phyloP scores from a whole-genome alignment of 2,888 invertebrate species.

The Mythimna impura region DNA sequence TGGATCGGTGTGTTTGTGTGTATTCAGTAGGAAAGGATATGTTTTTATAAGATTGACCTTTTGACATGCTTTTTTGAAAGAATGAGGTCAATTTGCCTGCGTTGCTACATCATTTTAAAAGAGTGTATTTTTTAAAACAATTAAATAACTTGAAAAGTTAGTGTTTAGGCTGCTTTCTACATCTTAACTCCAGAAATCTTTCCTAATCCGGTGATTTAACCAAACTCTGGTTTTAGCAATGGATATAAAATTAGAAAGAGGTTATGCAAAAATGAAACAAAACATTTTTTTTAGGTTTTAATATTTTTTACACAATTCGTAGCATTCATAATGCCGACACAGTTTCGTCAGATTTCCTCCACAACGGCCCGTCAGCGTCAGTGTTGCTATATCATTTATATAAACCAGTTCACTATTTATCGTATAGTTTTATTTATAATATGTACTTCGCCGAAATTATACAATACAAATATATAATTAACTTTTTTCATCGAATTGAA shows the following conservation, averaged over 20 bases:
- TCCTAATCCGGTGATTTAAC: too few species aligned
- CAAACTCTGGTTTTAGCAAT: neutral
- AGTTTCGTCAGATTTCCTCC: conserved; percentile 76
- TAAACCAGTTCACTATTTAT: conserved; percentile 80
- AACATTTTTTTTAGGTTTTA: conserved; percentile 89
- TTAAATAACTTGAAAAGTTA: too few species aligned
- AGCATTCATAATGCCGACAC: conserved; percentile 91
- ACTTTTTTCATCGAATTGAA: conserved; percentile 75
- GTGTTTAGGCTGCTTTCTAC: too few species aligned
- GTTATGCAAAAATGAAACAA: conserved; percentile 81
- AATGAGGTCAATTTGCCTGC: neutral
- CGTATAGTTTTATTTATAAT: conserved; percentile 74
- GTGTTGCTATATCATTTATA: conserved; percentile 73
- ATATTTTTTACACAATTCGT: conserved; percentile 91
- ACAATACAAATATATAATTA: conserved; percentile 88
- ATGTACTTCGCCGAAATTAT: conserved; percentile 82
- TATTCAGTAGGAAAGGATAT: conserved; percentile 5
- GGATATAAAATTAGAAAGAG: neutral
- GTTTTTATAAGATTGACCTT: neutral
- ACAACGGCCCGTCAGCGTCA: conserved; percentile 81
- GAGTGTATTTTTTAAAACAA: neutral
- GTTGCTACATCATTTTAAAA: neutral
- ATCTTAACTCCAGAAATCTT: too few species aligned
- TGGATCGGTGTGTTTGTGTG: conserved; percentile 2
- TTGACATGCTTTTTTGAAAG: conserved; percentile 5